These are phyloP conservation scores for Nicator chloris DNA, from an alignment of 2,113 vertebrate species.

Conservation along the genomic window DNA sequence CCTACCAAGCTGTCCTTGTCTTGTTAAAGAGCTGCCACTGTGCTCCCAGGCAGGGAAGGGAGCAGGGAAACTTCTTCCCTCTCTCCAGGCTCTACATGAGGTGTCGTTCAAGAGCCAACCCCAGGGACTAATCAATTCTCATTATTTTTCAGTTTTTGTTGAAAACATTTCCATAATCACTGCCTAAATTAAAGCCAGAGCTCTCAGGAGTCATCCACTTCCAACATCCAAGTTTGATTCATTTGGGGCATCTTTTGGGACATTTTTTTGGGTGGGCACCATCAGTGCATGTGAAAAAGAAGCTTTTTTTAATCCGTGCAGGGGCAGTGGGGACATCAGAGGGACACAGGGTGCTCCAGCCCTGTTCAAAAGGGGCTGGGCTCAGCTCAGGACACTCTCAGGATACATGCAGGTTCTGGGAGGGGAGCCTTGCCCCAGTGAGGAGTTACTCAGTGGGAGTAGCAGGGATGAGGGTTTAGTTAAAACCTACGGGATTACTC, in stretches of 20 bases:
- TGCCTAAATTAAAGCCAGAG: background rate
- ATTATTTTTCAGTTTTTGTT: background rate
- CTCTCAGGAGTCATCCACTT: background rate
- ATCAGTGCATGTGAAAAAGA: fast-evolving
- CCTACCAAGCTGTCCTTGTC: background rate
- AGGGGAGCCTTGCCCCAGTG: slow-evolving; percentile 46
- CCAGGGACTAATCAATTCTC: fast-evolving
- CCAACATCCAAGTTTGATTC: background rate
- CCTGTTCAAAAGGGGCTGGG: background rate
- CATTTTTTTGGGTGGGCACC: background rate
- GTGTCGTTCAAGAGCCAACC: background rate
- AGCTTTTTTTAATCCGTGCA: fast-evolving
- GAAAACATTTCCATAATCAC: fast-evolving
- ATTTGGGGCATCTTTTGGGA: background rate
- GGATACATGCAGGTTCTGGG: background rate
- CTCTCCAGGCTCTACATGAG: fast-evolving
- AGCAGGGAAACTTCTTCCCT: background rate
- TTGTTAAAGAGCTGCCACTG: background rate
- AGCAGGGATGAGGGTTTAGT: slow-evolving; percentile 59
- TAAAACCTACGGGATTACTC: background rate
- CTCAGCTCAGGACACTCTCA: background rate
- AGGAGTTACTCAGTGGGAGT: slow-evolving; percentile 35
- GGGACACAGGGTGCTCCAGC: background rate
- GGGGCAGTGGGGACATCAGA: background rate
- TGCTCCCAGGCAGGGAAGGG: background rate